Evolutionary conservation across 2,113 vertebrate genomes (phyloP), one percentile per base, ranked within the genome.

Genomic region (Corythornis cristatus): DNA sequence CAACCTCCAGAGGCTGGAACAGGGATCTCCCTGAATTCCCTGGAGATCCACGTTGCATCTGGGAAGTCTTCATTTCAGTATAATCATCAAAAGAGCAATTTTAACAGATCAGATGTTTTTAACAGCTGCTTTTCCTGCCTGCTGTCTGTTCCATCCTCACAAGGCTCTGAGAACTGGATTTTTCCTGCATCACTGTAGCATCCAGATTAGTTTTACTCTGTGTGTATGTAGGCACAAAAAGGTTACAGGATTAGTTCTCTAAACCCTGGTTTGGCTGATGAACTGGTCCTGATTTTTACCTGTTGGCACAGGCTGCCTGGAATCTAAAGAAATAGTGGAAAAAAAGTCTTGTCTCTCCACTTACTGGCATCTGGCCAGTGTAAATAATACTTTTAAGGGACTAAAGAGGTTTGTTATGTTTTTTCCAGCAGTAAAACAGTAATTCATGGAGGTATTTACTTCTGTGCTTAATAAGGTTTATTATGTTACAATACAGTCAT

Each of bases 321-420:
- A 95, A 12, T 65, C 60, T 68, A 57, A 51, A 54, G 72, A 85
- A 65, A 80, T 53, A 56, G 9, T 58, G 56, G 26, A 33, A 75
- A 74, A 51, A 64, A 86, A 45, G 31, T 21, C 16, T 56, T n/a
- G 58, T 86, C 48, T 83, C 25, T 23, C 62, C 62, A 6, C 20
- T 42, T 58, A 45, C 54, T 83, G 86, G 86, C 74, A 6, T 35
- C 15, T 64, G 23, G 43, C 93, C 86, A 90, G 10, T 3, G 6
- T 83, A 89, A 97, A 94, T 78, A 82, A 71, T 87, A 74, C 28
- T 89, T 93, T 14, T 48, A 60, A 92, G 50, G 33, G 37, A 86
- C 40, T 81, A 15, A 54, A 92, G 77, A 95, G 37, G 31, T 91
- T 77, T 28, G 48, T 94, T 56, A 72, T 76, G 91, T 96, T 65